Evolutionary conservation across 2,113 vertebrate genomes (phyloP), one percentile per base, ranked within the genome.

Genomic region (Galeopterus variegatus): DNA sequence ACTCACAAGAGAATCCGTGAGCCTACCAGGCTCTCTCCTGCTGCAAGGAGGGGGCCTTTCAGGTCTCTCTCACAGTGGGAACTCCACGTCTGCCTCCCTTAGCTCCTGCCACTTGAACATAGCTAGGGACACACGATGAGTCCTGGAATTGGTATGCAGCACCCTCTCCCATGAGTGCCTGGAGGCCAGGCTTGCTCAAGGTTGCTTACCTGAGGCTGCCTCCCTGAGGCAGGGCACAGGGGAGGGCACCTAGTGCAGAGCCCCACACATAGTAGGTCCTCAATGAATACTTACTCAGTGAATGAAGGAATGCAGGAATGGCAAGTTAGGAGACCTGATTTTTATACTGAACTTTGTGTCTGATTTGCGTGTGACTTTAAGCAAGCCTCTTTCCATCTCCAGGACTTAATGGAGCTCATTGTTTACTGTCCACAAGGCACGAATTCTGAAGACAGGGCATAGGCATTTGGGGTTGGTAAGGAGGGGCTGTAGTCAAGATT

Each of bases 1-100:
- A 18, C n/a, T 89, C 28, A 6, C 1, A 11, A 70, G 58, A 31
- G 88, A 86, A 67, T 67, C 33, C 5, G 21, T 8, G 9, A 28
- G 0, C 26, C 70, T 13, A 23, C 28, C 0, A 1, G 24, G 5
- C 5, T 28, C 41, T n/a, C 31, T 69, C 21, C 4, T 6, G 0
- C 0, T 13, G 15, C 0, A 2, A 85, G 70, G 62, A 82, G 79
- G 64, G 73, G 23, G 31, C 56, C 72, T 60, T 94, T 65, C 76
- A 15, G 64, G 8, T 0, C 54, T 62, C 28, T 13, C 54, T 76
- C 77, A 80, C 48, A 90, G 58, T 28, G n/a, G 1, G 26, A 17
- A 23, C 79, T 69, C 64, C 52, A 18, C 2, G 12, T 18, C 60
- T 1, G 19, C 23, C 65, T 52, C 36, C 19, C 84, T 56, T 52